phyloP scores from a whole-genome alignment of 2,113 vertebrate species.

The Brachyhypopomus occidentalis region DNA sequence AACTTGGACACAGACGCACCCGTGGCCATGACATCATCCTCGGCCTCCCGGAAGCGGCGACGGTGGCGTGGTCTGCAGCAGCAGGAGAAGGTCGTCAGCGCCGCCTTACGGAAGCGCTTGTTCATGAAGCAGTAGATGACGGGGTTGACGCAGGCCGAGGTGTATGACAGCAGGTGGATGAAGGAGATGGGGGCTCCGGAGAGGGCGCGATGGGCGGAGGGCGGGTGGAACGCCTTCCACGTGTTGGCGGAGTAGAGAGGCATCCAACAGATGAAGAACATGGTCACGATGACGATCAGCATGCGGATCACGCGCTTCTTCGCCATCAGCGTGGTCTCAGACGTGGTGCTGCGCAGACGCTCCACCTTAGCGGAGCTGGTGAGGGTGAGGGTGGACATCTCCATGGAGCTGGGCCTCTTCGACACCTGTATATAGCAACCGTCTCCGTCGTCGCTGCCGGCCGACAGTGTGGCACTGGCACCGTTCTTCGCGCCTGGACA shows the following conservation, averaged over 20 bases:
- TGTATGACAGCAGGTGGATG: constrained; percentile 90
- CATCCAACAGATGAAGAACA: constrained; percentile 96
- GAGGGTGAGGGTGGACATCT: constrained; percentile 80
- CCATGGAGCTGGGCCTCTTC: constrained; percentile 73
- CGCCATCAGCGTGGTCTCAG: constrained; percentile 85
- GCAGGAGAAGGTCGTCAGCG: constrained; percentile 79
- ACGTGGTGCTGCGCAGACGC: constrained; percentile 76
- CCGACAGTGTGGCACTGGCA: constrained; percentile 46
- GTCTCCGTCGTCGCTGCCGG: constrained; percentile 77
- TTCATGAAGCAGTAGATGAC: constrained; percentile 99
- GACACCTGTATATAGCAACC: constrained; percentile 86
- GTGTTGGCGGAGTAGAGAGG: constrained; percentile 91
- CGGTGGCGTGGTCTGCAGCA: constrained; percentile 68
- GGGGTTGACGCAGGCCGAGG: constrained; percentile 89
- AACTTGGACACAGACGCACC: constrained; percentile 88
- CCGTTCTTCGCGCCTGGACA: constrained; percentile 70
- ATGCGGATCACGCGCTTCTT: constrained; percentile 94
- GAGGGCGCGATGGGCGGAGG: constrained; percentile 76
- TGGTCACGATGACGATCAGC: constrained; percentile 89
- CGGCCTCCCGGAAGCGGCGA: constrained; percentile 67
- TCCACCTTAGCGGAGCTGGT: constrained; percentile 63
- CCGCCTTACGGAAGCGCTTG: constrained; percentile 90
- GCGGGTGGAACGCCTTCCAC: constrained; percentile 85
- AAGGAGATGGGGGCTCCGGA: constrained; percentile 91
- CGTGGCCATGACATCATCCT: constrained; percentile 76